Conservation (phyloP, 2,888 invertebrate species). For the Idaea biselata region DNA sequence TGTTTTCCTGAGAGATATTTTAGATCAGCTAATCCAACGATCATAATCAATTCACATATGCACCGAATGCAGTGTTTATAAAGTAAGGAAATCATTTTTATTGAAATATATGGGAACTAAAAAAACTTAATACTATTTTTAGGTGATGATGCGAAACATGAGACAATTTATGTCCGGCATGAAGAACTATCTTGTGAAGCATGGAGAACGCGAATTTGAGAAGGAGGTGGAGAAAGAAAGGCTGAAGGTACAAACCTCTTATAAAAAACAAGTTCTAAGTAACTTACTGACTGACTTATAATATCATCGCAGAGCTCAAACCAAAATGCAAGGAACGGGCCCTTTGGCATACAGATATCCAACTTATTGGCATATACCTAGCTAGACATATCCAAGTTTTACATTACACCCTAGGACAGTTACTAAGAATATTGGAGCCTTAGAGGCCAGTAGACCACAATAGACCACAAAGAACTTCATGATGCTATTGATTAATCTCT, state of each 20-base stretch:
- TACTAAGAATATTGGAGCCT: too few relatives aligned
- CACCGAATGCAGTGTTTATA: neutral
- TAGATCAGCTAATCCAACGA: neutral
- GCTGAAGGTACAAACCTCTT: slow-evolving; percentile 78
- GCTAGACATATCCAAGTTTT: too few relatives aligned
- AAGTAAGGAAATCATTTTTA: neutral
- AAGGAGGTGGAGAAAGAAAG: slow-evolving; percentile 93
- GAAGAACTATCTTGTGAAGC: slow-evolving; percentile 98
- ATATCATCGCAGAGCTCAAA: too few relatives aligned
- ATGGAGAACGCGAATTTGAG: slow-evolving; percentile 96
- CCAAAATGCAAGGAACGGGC: too few relatives aligned
- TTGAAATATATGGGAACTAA: neutral
- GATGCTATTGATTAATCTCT: too few relatives aligned
- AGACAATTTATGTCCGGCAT: slow-evolving; percentile 99
- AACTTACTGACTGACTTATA: too few relatives aligned
- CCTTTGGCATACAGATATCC: too few relatives aligned
- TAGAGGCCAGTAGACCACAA: too few relatives aligned
- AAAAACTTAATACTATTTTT: slow-evolving; percentile 19
- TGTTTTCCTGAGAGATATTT: too few relatives aligned
- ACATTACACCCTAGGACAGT: neutral
- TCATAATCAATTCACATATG: neutral
- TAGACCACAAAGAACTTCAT: too few relatives aligned
- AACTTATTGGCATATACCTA: too few relatives aligned
- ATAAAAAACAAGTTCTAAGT: too few relatives aligned
- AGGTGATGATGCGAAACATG: slow-evolving; percentile 93